These are phyloP conservation scores for Megalops atlanticus DNA, from an alignment of 2,113 vertebrate species.

Conservation along the genomic window DNA sequence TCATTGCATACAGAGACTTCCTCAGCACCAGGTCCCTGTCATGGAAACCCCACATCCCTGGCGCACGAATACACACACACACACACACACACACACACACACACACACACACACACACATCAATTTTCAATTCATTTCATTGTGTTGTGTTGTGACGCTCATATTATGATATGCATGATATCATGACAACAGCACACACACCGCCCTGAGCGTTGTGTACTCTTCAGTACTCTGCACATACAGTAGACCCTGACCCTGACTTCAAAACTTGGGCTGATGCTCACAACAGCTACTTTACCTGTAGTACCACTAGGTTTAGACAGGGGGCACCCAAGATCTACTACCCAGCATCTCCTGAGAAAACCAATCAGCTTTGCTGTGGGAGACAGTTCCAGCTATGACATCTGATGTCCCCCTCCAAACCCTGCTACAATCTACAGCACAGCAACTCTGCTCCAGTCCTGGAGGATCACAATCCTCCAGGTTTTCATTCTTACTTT, in stretches of 20 bases:
- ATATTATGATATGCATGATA: neutral
- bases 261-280: neutral
- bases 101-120: neutral
- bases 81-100: slow-evolving; percentile 4
- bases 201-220: neutral
- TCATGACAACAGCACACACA: too few relatives aligned
- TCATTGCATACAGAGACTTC: slow-evolving; percentile 95
- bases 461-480: too few relatives aligned
- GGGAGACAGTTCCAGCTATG: neutral
- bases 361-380: neutral
- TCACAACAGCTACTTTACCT: neutral
- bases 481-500: too few relatives aligned
- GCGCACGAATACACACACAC: slow-evolving; percentile 37
- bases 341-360: too few relatives aligned
- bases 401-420: neutral
- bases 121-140: too few relatives aligned
- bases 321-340: neutral
- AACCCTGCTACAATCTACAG: neutral
- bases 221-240: neutral
- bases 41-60: slow-evolving; percentile 99
- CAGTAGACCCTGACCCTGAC: neutral
- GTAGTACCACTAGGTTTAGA: neutral
- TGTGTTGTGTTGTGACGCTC: too few relatives aligned
- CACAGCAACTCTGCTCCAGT: neutral
- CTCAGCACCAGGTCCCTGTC: slow-evolving; percentile 94